Percentiles rank a stretch among this genome's conserved stretches.
phyloP scores from a whole-genome alignment of 2,888 invertebrate species.

The Troides helena region DNA sequence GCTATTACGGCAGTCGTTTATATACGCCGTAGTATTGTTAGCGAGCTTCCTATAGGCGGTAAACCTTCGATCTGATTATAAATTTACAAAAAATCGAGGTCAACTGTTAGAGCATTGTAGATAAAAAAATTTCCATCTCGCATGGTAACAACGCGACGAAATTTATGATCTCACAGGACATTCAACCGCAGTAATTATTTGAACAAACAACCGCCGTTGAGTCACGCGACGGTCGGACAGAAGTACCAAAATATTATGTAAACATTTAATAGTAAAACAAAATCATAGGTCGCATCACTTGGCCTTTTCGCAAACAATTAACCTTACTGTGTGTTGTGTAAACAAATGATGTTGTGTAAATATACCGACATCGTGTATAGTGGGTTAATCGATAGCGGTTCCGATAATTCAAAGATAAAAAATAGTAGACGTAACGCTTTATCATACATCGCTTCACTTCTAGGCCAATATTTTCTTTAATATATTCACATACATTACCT shows the following conservation, averaged over 20 bases:
- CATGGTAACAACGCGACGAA: neutral
- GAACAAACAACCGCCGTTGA: conserved; percentile 6
- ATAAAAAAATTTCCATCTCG: too few relatives aligned
- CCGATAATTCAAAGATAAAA: neutral
- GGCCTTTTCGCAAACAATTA: conserved; percentile 14
- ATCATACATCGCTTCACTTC: neutral
- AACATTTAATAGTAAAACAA: conserved; percentile 18
- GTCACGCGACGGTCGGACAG: neutral
- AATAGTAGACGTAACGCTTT: neutral
- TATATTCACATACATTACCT: neutral
- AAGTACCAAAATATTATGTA: conserved; percentile 22
- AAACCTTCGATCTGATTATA: too few relatives aligned
- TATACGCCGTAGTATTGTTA: too few relatives aligned
- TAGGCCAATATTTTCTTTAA: neutral
- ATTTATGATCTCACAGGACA: conserved; percentile 19
- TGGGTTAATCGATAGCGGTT: neutral
- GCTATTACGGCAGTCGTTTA: too few relatives aligned
- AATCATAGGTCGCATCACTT: conserved; percentile 12
- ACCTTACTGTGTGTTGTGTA: conserved; percentile 22
- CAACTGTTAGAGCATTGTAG: neutral
- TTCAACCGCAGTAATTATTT: conserved; percentile 10
- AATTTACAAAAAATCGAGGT: neutral
- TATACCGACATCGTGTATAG: conserved; percentile 1
- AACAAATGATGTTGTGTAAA: conserved; percentile 15
- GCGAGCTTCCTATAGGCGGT: too few relatives aligned